Evolutionary conservation across 2,888 invertebrate species (phyloP).

Genomic region (Cosmopolites sordidus): DNA sequence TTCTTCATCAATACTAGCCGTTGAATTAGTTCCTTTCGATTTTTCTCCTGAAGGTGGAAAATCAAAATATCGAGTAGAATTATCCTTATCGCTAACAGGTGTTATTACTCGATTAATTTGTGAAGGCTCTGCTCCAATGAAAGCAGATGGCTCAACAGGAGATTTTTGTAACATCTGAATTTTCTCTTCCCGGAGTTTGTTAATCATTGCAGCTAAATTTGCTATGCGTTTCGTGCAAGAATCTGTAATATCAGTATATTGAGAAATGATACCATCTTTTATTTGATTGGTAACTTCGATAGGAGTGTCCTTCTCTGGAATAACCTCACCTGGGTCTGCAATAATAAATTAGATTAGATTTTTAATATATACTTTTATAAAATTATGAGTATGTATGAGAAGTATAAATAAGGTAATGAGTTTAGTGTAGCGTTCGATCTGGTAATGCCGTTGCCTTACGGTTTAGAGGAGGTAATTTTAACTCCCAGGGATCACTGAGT

Average conservation of each 20-base stretch:
- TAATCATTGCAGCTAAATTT: constrained; percentile 54
- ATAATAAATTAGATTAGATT: neutral
- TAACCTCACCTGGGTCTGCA: neutral
- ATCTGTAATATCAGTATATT: constrained; percentile 53
- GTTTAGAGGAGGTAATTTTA: too few species aligned
- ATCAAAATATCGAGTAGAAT: constrained; percentile 41
- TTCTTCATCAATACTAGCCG: constrained; percentile 32
- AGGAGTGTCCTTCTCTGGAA: constrained; percentile 19
- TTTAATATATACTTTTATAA: too few species aligned
- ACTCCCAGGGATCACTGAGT: too few species aligned
- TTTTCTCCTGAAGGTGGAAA: constrained; percentile 30
- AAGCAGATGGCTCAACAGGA: constrained; percentile 28
- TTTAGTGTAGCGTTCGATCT: too few species aligned
- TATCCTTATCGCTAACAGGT: constrained; percentile 33
- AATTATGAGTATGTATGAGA: too few species aligned
- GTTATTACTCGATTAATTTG: neutral
- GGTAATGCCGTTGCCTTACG: too few species aligned
- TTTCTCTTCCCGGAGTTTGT: constrained; percentile 57
- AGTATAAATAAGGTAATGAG: too few species aligned
- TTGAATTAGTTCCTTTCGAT: constrained; percentile 27
- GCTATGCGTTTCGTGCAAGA: constrained; percentile 56
- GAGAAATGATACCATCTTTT: constrained; percentile 23
- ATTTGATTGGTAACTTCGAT: constrained; percentile 1
- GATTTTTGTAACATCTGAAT: constrained; percentile 44
- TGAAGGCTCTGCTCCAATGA: neutral